Evolutionary conservation across 1,140 invertebrate genomes (phyloP), one percentile per base, ranked within the genome.

Genomic region (Halictus rubicundus): DNA sequence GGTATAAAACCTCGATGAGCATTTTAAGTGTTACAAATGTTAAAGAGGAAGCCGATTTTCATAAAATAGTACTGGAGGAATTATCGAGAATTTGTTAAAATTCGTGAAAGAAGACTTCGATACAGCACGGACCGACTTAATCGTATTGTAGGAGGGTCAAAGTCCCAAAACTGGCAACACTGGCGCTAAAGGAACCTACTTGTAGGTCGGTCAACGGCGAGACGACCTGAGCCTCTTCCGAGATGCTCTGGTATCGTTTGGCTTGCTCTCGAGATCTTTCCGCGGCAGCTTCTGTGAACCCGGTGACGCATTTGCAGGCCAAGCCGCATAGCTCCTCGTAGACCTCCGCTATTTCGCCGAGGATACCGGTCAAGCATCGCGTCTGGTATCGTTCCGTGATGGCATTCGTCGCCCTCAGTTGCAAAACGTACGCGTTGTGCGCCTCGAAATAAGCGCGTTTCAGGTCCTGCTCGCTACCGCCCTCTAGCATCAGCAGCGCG

Each of bases 381-480:
- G 79, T 81, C 81, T 93, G 91, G 89, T 96, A 96, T 78, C 95
- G 94, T 64, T 96, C 95, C 37, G 95, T 92, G 88, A 98, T 98
- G 21, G 97, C 97, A 90, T 99, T 99, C 69, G 98, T 98, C 52
- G 97, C 97, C 82, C 97, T 96, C 81, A 99, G 92, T 89, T 99
- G 98, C 82, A 98, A 97, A 23, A 99, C 96, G 93, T 99, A 99
- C 63, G 96, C 96, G 93, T 99, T 99, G 94, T 99, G 98, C 19
- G 97, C 95, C 90, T 98, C 97, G 87, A 97, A 96, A 92, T 98
- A 98, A 57, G 95, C 94, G 54, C 91, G 90, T 49, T 96, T 96
- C 76, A 97, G 92, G 68, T 95, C 94, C 76, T 95, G 95, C 16
- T 93, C 92, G 49, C 81, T 87, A 0, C 71, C 68, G 7, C 78